Conservation (phyloP, 2,888 invertebrate species). For the Alsophila aescularia region DNA sequence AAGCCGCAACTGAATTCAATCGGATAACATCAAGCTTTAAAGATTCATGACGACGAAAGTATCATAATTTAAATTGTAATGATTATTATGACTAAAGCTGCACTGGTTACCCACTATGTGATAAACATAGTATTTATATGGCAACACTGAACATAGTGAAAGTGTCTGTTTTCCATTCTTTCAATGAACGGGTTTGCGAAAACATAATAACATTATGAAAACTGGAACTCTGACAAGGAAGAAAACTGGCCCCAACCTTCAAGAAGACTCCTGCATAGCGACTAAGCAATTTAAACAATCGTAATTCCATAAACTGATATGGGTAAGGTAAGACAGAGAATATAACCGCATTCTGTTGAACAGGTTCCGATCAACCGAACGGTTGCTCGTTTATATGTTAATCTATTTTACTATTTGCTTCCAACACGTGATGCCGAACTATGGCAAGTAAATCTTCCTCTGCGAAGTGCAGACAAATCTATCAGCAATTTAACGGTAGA, state of each 20-base stretch:
- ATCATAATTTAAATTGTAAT: neutral
- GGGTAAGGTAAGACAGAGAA: slow-evolving; percentile 19
- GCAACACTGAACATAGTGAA: too few species aligned
- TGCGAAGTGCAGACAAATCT: slow-evolving; percentile 20
- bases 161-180: too few species aligned
- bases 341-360: slow-evolving; percentile 29
- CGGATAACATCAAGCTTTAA: neutral
- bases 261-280: neutral
- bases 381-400: slow-evolving; percentile 50
- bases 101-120: too few species aligned
- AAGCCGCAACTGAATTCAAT: neutral
- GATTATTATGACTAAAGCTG: too few species aligned
- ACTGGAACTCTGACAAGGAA: neutral
- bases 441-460: slow-evolving; percentile 6
- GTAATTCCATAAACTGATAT: slow-evolving; percentile 29
- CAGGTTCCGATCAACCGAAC: slow-evolving; percentile 40
- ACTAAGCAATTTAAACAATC: slow-evolving; percentile 13
- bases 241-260: neutral
- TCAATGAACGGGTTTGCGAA: too few species aligned
- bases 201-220: neutral
- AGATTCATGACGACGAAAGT: neutral
- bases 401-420: slow-evolving; percentile 48
- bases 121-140: too few species aligned
- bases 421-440: slow-evolving; percentile 41
- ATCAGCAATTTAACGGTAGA: slow-evolving; percentile 15